Evolutionary conservation across 2,797 vertebrate species (phyloP).

Genomic region (Arctocebus calabarensis): DNA sequence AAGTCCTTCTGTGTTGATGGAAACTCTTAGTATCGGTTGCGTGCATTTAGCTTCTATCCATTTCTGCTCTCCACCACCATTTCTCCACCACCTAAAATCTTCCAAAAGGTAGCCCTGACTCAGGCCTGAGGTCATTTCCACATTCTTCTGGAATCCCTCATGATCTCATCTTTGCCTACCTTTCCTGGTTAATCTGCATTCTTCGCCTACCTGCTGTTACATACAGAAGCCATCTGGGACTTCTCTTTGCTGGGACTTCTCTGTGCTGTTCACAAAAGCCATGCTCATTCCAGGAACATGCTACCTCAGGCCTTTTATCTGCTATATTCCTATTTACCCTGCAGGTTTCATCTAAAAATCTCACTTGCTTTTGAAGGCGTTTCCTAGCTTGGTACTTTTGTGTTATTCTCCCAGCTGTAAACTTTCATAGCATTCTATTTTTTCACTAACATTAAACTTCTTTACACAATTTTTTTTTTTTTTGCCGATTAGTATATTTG

Average conservation of each 20-base stretch:
- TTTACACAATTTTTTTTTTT: background rate
- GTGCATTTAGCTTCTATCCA: background rate
- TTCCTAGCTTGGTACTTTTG: background rate
- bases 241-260: background rate
- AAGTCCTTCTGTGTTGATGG: background rate
- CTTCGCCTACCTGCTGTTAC: background rate
- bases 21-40: background rate
- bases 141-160: background rate
- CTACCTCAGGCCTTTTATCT: background rate
- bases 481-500: background rate
- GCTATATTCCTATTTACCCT: background rate
- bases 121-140: background rate
- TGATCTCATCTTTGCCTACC: background rate
- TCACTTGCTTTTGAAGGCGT: background rate
- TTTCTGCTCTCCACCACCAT: background rate
- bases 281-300: background rate
- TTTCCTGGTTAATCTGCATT: background rate
- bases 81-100: background rate
- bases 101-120: background rate
- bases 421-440: background rate
- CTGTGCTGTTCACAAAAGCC: background rate
- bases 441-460: background rate
- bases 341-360: background rate
- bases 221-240: background rate
- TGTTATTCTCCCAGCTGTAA: background rate